These are phyloP conservation scores for Oscheius sp. DNA, from an alignment of 2,888 invertebrate species.

Conservation along the genomic window DNA sequence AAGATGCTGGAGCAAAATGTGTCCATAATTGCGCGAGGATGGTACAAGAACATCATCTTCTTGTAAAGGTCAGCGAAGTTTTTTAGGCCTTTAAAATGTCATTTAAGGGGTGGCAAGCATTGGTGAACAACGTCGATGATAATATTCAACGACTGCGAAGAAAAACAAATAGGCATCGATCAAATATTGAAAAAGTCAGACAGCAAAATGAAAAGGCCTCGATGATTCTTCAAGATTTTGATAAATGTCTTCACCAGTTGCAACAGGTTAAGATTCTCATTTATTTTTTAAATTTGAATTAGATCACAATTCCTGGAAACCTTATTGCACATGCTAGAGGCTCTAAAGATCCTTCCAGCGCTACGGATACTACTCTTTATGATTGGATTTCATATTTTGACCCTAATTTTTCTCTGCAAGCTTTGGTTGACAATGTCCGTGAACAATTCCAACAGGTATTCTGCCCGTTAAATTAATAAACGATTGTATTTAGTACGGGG, in stretches of 20 bases:
- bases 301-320: conserved; percentile 41
- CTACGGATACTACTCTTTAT: conserved; percentile 55
- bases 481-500: conserved; percentile 43
- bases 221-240: conserved; percentile 57
- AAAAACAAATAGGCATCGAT: conserved; percentile 43
- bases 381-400: conserved; percentile 68
- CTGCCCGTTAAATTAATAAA: not conserved
- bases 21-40: conserved; percentile 54
- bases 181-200: conserved; percentile 43
- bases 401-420: conserved; percentile 48
- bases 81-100: not conserved
- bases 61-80: conserved; percentile 49
- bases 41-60: conserved; percentile 63
- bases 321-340: conserved; percentile 38
- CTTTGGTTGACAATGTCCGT: conserved; percentile 45
- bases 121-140: conserved; percentile 66
- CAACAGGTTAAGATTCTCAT: conserved; percentile 35
- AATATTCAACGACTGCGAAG: conserved; percentile 49
- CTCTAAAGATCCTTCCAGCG: conserved; percentile 21
- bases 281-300: conserved; percentile 1
- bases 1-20: conserved; percentile 36
- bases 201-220: conserved; percentile 49
- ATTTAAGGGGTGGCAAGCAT: conserved; percentile 66
- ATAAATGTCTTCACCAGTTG: conserved; percentile 62
- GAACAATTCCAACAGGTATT: conserved; percentile 48